Conservation (phyloP, 2,888 invertebrate species). For the Drosophila emarginata region DNA sequence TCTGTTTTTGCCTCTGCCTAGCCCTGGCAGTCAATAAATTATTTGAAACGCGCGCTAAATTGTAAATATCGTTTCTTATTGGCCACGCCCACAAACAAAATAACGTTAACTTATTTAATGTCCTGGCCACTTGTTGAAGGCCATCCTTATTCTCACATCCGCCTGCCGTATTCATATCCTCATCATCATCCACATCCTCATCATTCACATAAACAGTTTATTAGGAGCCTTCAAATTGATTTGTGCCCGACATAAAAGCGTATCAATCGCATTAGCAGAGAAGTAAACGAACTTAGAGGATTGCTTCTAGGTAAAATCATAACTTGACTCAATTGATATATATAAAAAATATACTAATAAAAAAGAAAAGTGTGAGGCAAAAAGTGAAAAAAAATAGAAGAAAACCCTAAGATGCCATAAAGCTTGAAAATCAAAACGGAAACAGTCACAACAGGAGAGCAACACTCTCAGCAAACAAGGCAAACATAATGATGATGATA, state of each 20-base stretch:
- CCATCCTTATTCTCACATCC: background rate
- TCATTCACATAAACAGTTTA: constrained; percentile 61
- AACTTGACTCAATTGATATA: constrained; percentile 25
- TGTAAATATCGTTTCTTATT: constrained; percentile 47
- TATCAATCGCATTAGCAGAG: constrained; percentile 58
- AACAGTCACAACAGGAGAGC: constrained; percentile 37
- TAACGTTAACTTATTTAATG: constrained; percentile 65
- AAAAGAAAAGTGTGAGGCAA: too few species aligned
- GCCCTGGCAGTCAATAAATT: constrained; percentile 57
- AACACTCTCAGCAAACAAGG: constrained; percentile 13
- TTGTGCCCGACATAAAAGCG: constrained; percentile 53
- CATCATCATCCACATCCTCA: constrained; percentile 10
- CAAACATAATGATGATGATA: constrained; percentile 2
- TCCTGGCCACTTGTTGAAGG: constrained; percentile 64
- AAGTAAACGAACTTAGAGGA: constrained; percentile 9
- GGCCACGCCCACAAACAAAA: constrained; percentile 24
- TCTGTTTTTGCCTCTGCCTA: background rate
- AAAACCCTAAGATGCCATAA: constrained; percentile 13
- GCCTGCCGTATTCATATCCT: background rate
- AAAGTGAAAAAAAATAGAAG: too few species aligned
- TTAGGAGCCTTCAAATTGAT: constrained; percentile 61
- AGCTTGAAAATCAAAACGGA: constrained; percentile 50
- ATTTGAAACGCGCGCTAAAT: constrained; percentile 57
- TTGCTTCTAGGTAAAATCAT: constrained; percentile 50
- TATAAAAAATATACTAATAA: background rate